Evolutionary conservation across 2,888 invertebrate species (phyloP).

Genomic region (Drosophila histrio): DNA sequence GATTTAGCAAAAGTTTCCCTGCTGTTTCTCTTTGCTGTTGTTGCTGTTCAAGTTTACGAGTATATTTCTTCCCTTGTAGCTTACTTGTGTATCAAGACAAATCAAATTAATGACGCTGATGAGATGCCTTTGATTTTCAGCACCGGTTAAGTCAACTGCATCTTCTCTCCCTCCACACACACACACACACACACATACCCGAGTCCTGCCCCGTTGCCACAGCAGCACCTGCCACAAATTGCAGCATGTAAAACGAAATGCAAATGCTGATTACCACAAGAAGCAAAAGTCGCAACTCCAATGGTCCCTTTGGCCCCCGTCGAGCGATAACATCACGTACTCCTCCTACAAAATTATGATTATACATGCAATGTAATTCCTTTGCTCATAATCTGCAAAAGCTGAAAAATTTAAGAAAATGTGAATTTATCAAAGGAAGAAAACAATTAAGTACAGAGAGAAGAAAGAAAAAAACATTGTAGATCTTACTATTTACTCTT

Average conservation of each 20-base stretch:
- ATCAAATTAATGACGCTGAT: conserved; percentile 64
- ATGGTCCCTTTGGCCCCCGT: neutral
- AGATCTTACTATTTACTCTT: too few species aligned
- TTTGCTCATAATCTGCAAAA: neutral
- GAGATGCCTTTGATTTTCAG: conserved; percentile 50
- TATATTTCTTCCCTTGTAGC: neutral
- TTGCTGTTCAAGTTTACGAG: neutral
- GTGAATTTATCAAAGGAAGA: neutral
- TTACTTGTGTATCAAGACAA: conserved; percentile 36
- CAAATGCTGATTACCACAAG: conserved; percentile 38
- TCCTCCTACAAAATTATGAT: neutral
- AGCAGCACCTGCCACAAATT: conserved; percentile 44
- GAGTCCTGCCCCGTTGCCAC: neutral
- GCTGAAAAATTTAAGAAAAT: neutral
- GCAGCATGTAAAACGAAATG: conserved; percentile 23
- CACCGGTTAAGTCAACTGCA: conserved; percentile 44
- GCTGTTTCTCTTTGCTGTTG: conserved; percentile 8
- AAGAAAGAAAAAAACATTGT: too few species aligned
- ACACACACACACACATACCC: neutral
- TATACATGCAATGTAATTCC: neutral
- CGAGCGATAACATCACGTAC: conserved; percentile 2
- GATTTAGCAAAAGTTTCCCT: conserved; percentile 43
- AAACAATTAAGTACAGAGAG: too few species aligned
- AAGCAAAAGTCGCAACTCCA: neutral
- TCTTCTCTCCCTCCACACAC: neutral